A percentile compares a stretch with the other conserved stretches of the same genome.
Evolutionary conservation across 2,888 invertebrate species (phyloP).

Genomic region (Mimachlamys varia): DNA sequence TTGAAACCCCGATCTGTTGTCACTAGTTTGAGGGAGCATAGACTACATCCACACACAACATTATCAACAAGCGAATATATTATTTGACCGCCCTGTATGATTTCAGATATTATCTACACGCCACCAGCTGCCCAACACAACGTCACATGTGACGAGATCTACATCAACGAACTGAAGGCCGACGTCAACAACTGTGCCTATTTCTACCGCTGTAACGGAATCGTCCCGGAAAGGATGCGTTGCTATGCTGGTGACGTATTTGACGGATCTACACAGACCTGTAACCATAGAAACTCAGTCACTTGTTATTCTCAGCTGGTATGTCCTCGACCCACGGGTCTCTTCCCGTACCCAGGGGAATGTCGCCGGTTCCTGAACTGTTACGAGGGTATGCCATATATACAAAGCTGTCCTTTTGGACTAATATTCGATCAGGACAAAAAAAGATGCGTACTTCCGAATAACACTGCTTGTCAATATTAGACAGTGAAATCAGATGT

Average conservation of each 20-base stretch:
- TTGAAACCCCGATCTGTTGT: too few relatives aligned
- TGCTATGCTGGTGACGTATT: slow-evolving; percentile 63
- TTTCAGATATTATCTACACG: neutral
- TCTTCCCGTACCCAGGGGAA: slow-evolving; percentile 63
- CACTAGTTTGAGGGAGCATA: too few relatives aligned
- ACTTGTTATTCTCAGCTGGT: slow-evolving; percentile 63
- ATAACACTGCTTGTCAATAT: neutral
- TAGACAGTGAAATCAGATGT: neutral
- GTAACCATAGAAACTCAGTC: slow-evolving; percentile 65
- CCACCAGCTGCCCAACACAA: neutral
- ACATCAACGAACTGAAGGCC: slow-evolving; percentile 55
- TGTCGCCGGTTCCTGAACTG: slow-evolving; percentile 65
- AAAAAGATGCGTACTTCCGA: neutral
- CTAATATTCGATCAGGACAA: slow-evolving; percentile 53
- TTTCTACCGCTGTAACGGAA: slow-evolving; percentile 62
- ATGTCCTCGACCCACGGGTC: slow-evolving; percentile 58
- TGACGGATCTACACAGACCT: slow-evolving; percentile 61
- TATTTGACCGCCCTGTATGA: too few relatives aligned
- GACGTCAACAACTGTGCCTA: slow-evolving; percentile 68
- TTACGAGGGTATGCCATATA: slow-evolving; percentile 63
- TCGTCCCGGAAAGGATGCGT: slow-evolving; percentile 58
- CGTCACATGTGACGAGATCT: neutral
- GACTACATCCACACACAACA: too few relatives aligned
- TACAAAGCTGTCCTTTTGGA: slow-evolving; percentile 60
- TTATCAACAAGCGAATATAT: too few relatives aligned